phyloP scores from a whole-genome alignment of 2,888 invertebrate genomes.

The Eupithecia pulchellata region DNA sequence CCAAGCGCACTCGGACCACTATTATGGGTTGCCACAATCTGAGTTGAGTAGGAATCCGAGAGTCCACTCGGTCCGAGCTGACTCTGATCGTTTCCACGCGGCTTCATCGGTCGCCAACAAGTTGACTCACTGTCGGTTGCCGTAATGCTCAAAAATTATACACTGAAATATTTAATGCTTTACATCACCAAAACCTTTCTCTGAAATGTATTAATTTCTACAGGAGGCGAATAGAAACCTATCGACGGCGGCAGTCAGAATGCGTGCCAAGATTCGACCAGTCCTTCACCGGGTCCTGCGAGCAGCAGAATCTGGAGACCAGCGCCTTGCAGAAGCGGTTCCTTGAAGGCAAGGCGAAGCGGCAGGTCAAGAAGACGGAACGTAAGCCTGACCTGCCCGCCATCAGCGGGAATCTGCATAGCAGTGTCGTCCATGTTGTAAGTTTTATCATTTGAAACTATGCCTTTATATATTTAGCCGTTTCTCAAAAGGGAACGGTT shows the following conservation, averaged over 20 bases:
- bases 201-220: neutral
- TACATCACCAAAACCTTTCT: neutral
- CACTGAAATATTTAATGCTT: neutral
- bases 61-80: no score
- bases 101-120: no score
- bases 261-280: constrained; percentile 95
- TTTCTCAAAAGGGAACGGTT: no score
- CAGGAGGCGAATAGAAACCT: constrained; percentile 94
- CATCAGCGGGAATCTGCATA: constrained; percentile 86
- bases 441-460: constrained; percentile 56
- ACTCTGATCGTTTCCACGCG: no score
- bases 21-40: no score
- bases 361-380: constrained; percentile 92
- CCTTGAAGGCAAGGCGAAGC: constrained; percentile 95
- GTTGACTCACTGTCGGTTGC: no score
- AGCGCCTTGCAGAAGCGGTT: constrained; percentile 94
- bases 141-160: no score
- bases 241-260: constrained; percentile 93
- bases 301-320: constrained; percentile 96
- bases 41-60: no score
- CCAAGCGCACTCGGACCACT: no score
- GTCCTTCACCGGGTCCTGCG: constrained; percentile 93
- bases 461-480: no score
- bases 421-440: constrained; percentile 90
- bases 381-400: constrained; percentile 79